Evolutionary conservation across 2,888 invertebrate genomes (phyloP), one percentile per base, ranked within the genome.

Genomic region (Drosophila histrio): DNA sequence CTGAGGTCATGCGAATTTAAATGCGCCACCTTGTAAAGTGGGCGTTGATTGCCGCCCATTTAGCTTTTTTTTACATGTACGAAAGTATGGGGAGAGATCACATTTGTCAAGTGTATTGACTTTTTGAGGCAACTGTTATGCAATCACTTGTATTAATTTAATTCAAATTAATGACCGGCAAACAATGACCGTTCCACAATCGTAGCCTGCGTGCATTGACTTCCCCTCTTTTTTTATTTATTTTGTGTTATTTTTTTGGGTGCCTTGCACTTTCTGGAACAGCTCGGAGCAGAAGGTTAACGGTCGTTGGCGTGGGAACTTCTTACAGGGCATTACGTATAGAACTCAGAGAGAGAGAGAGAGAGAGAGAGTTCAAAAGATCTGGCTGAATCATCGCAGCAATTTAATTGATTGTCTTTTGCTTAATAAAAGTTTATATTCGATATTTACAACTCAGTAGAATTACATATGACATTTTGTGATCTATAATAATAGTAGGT

Each of bases 1-100:
- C 77, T 81, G 63, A 89, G 87, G 87, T 88, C 89, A 80, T 38
- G 34, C 60, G 26, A 60, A 66, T 71, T 68, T 47, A 46, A 70
- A 46, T 63, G 57, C 36, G 59, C 7, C 47, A 69, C 70, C 71
- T 67, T 82, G 76, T 72, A 77, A 87, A 81, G 72, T 76, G 83
- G 87, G 87, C 81, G 85, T 86, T 78, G 39, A 30, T 19, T 11
- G 61, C 65, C 72, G 44, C 61, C 64, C 52, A 22, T 13, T 21
- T 2, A 17, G 28, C 28, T 7, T 44, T 19, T 19, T 38, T 19
- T 4, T 15, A 9, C 3, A 2, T 0, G 7, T 13, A 15, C 13
- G 13, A 3, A 21, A 11, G 38, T 21, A 13, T 41, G 9, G 11
- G 38, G 21, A 2, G 5, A 19, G 41, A 41, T 41, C 41, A 4